A percentile compares a stretch with the other conserved stretches of the same genome.
These are phyloP conservation scores for Hucho hucho DNA, from an alignment of 2,113 vertebrate species.

Conservation along the genomic window DNA sequence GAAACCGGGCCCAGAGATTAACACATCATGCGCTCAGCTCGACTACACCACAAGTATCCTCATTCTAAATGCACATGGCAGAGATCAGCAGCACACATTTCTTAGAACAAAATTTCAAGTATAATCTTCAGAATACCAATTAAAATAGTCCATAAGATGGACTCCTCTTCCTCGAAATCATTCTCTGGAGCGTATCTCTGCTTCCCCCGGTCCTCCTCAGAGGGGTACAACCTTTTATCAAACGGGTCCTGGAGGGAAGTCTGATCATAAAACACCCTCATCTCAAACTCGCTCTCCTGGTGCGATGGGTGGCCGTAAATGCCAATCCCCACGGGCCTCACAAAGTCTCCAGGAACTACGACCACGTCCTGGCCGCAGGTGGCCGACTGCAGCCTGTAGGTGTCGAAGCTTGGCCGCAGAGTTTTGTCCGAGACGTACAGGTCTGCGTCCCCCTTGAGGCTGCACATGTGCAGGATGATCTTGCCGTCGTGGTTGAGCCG, in stretches of 20 bases:
- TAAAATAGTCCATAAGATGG: constrained; percentile 89
- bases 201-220: constrained; percentile 57
- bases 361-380: constrained; percentile 90
- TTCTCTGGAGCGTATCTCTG: constrained; percentile 64
- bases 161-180: constrained; percentile 84
- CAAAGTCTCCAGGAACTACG: constrained; percentile 81
- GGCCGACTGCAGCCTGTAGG: constrained; percentile 88
- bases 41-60: background rate
- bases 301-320: constrained; percentile 93
- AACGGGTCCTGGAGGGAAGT: constrained; percentile 72
- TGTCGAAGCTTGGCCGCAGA: constrained; percentile 89
- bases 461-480: constrained; percentile 85
- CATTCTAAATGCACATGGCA: background rate
- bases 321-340: constrained; percentile 89
- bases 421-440: constrained; percentile 90
- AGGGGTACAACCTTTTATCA: constrained; percentile 60
- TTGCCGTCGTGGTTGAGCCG: constrained; percentile 87
- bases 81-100: constrained; percentile 32
- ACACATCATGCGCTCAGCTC: background rate
- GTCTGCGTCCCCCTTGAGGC: constrained; percentile 90
- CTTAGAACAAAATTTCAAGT: constrained; percentile 94
- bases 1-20: too few relatives aligned
- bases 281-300: constrained; percentile 91
- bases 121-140: constrained; percentile 92
- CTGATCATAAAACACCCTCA: constrained; percentile 87